Base-by-base conservation (phyloP, 2,113 vertebrate genomes). In the Lepus timidus region DNA sequence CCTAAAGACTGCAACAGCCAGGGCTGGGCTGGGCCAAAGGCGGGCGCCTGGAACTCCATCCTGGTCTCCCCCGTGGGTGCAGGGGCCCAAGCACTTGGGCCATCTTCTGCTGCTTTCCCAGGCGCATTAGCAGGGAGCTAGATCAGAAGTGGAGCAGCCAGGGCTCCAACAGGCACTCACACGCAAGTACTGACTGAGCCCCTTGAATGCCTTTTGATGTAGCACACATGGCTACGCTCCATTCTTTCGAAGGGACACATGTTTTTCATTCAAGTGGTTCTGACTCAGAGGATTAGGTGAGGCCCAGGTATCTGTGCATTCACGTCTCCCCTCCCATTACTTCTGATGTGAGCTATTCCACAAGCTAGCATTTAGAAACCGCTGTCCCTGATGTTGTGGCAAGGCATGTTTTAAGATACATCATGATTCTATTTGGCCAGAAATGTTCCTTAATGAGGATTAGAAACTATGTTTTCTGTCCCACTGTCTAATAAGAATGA, bases 381-480 rank as follows among this genome's bases (percentile, higher is more conserved):
- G 58, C 39, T 22, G 14, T 74, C 20, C 74, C 70, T 70, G 64
- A 20, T 74, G 25, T 49, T 44, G 58, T 49, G 52, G 64, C 51
- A 88, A 93, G 93, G 85, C 27, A 14, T 52, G n/a, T 76, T 92
- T 85, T 61, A 94, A 89, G 73, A 52, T 44, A 12, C 3, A 31
- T 62, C 10, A 52, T 89, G 86, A 87, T 65, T 51, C 76, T 16
- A 8, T 71, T 91, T 23, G 71, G 68, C 44, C 73, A 10, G 70
- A 85, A 71, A 19, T 52, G 74, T 52, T 81, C 70, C 52, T 74
- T n/a, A 39, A 20, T 36, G 23, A 52, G 31, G 4, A 71, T 91
- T 82, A 55, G 62, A 93, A 67, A 79, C 58, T 23, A 19, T 81
- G 14, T 88, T 92, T 94, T 91, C 70, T 31, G 71, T 96, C 83